These are phyloP conservation scores for Sebastes iracundus DNA, from an alignment of 2,797 vertebrate genomes.

Conservation along the genomic window DNA sequence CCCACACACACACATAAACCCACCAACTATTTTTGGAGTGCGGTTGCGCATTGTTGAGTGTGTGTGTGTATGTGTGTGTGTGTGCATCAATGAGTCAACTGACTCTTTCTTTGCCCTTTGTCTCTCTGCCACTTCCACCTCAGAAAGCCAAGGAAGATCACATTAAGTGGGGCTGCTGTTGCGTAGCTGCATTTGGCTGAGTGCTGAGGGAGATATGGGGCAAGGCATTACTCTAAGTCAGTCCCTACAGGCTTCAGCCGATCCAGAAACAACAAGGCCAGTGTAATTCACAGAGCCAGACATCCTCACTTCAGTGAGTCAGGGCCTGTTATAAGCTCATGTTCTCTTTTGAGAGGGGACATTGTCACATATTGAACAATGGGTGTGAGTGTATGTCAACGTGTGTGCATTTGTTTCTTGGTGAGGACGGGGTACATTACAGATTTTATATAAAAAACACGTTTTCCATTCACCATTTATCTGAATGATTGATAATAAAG, in stretches of 20 bases:
- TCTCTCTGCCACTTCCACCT: constrained; percentile 76
- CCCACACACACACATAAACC: constrained; percentile 40
- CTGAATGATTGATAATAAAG: background rate
- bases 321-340: constrained; percentile 64
- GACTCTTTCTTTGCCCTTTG: constrained; percentile 74
- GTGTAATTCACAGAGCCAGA: constrained; percentile 76
- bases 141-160: constrained; percentile 80
- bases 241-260: constrained; percentile 76
- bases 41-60: constrained; percentile 47
- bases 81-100: constrained; percentile 73
- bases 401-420: background rate
- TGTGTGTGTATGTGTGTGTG: constrained; percentile 40
- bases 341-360: constrained; percentile 58
- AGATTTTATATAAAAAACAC: background rate
- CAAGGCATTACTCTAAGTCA: constrained; percentile 80
- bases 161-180: constrained; percentile 80
- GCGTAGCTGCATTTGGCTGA: constrained; percentile 77
- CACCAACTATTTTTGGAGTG: constrained; percentile 66
- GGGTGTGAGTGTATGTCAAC: constrained; percentile 13
- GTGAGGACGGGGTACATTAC: background rate
- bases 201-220: constrained; percentile 78
- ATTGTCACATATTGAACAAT: constrained; percentile 55
- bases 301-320: constrained; percentile 76
- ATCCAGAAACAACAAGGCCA: constrained; percentile 81
- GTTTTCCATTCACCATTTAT: background rate